Evolutionary conservation across 2,888 invertebrate genomes (phyloP), one percentile per base, ranked within the genome.

Genomic region (Napeogenes inachia): DNA sequence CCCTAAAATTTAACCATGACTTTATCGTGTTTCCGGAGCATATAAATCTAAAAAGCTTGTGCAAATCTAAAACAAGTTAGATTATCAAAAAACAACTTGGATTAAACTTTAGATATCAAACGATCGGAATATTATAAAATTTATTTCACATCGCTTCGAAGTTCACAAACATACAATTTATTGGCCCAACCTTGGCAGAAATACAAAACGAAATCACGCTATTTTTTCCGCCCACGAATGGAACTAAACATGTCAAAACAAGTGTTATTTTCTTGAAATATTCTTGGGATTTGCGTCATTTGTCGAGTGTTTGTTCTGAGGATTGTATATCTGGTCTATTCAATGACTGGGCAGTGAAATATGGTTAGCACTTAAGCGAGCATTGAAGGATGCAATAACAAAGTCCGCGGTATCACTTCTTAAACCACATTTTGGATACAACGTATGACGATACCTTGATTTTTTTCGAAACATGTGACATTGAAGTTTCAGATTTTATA

Each of bases 241-340:
- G 59, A 62, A 63, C 61, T 67, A 59, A 63, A 70, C 67, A 68
- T 69, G 70, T 73, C 68, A 71, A 70, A 72, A 74, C 68, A 73
- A 72, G 70, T 71, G 72, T 67, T 74, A 71, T 69, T 70, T 66
- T 64, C 59, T 57, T 64, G 65, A 64, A 70, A 68, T 70, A 67
- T 70, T 67, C 70, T 75, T 68, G 75, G 74, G 64, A 46, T 64
- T 59, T 67, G 64, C 67, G 71, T 62, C 70, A 71, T 75, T 76
- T 72, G 64, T 71, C 68, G 69, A 70, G 68, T 72, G 74, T 72
- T 77, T 80, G 78, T 79, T 79, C 74, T 75, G 60, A 59, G 61
- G 54, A 62, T 59, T 66, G 59, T 67, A 65, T 65, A 63, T 64
- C 54, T 63, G 61, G 66, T 67, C 68, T 70, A 68, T 70, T 70